phyloP scores from a whole-genome alignment of 2,113 vertebrate species.

The Pardalotus punctatus region DNA sequence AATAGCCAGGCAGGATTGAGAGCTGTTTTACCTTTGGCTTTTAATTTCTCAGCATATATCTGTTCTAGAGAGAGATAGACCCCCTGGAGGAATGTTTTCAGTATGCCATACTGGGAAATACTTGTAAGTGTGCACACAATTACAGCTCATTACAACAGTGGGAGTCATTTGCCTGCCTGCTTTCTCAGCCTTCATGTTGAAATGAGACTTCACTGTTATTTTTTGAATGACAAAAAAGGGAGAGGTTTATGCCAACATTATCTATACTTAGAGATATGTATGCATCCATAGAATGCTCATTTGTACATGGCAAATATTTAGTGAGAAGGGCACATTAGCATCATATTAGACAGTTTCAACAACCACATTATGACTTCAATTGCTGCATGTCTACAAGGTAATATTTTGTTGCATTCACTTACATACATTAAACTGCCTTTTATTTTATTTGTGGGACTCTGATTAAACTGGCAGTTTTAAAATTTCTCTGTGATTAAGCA shows the following conservation, averaged over 20 bases:
- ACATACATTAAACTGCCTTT: not conserved
- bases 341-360: not conserved
- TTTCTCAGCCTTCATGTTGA: constrained; percentile 2
- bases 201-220: constrained; percentile 11
- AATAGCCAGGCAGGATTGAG: not conserved
- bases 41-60: not conserved
- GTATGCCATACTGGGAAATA: not conserved
- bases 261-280: not conserved
- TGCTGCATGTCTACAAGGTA: not conserved
- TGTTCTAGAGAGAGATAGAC: not conserved
- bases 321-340: not conserved
- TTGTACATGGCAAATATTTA: not conserved
- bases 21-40: constrained; percentile 13
- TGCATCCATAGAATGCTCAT: not conserved
- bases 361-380: not conserved
- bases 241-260: not conserved
- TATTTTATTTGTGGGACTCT: not conserved
- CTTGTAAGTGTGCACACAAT: not conserved
- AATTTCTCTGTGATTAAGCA: not conserved
- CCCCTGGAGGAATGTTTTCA: constrained; percentile 1
- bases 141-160: constrained; percentile 47
- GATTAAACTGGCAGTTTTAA: not conserved
- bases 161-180: constrained; percentile 21
- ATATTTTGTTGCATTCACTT: not conserved
- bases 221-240: not conserved